Evolutionary conservation across 2,113 vertebrate species (phyloP).

Genomic region (Dicerorhinus sumatrensis): DNA sequence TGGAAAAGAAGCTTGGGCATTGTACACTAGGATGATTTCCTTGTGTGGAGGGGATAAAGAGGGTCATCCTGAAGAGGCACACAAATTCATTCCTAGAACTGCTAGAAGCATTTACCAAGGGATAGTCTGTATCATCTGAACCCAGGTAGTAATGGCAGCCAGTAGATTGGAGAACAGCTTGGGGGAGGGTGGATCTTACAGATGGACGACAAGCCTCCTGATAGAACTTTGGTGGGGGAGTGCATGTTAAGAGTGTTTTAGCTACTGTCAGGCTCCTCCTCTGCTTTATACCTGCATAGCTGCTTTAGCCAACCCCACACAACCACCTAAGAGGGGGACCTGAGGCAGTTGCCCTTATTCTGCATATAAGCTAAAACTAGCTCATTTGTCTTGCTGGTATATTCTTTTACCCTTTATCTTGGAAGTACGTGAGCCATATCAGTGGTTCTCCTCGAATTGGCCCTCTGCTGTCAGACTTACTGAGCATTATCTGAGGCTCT

Average conservation of each 20-base stretch:
- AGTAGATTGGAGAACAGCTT: background rate
- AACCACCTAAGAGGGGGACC: background rate
- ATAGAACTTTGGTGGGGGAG: background rate
- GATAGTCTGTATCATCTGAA: background rate
- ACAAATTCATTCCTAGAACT: conserved; percentile 9
- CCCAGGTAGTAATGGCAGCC: background rate
- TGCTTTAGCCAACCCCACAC: background rate
- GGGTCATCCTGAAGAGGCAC: background rate
- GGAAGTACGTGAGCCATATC: background rate
- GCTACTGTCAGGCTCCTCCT: background rate
- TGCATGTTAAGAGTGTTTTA: background rate
- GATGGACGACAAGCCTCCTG: background rate
- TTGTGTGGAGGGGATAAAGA: background rate
- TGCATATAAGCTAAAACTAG: background rate
- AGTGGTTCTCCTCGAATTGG: conserved; percentile 31
- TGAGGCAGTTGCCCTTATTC: background rate
- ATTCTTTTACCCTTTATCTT: conserved; percentile 42
- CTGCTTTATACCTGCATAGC: background rate
- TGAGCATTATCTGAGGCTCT: background rate
- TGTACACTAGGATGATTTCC: background rate
- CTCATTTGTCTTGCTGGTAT: conserved; percentile 28
- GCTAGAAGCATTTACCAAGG: background rate
- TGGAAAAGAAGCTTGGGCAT: background rate
- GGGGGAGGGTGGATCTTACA: background rate
- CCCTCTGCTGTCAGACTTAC: background rate